Evolutionary conservation across 2,888 invertebrate genomes (phyloP).

Genomic region (Kryphioiulus occultus): DNA sequence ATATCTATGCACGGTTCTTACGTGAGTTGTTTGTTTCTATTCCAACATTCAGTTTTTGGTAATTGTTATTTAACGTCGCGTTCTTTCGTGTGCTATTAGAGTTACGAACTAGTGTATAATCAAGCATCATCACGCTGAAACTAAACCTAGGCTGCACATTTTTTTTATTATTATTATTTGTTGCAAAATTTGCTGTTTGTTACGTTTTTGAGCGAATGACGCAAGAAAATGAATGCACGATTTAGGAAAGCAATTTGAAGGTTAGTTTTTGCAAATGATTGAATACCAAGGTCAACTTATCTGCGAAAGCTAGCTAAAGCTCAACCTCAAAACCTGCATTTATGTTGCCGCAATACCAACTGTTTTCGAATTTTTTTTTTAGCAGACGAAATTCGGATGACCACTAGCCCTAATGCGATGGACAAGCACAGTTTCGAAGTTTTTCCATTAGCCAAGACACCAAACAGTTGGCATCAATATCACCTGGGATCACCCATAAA

Average conservation of each 20-base stretch:
- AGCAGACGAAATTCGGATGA: constrained; percentile 1
- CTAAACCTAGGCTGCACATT: background rate
- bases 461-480: too few species aligned
- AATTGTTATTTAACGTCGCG: background rate
- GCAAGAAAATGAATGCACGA: background rate
- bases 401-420: background rate
- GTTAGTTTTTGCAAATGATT: constrained; percentile 22
- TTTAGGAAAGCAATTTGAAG: background rate
- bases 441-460: background rate
- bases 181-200: background rate
- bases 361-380: background rate
- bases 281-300: background rate
- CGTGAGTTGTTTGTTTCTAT: background rate
- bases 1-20: background rate
- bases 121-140: background rate
- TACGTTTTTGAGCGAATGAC: background rate
- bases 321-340: background rate
- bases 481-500: too few species aligned
- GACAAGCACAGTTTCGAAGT: background rate
- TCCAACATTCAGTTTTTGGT: background rate
- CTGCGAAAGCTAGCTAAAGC: background rate
- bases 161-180: background rate
- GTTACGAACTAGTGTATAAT: background rate
- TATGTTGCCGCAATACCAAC: background rate
- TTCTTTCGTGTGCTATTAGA: too few species aligned